phyloP scores from a whole-genome alignment of 2,888 invertebrate genomes.

The Brachypterus glaber region DNA sequence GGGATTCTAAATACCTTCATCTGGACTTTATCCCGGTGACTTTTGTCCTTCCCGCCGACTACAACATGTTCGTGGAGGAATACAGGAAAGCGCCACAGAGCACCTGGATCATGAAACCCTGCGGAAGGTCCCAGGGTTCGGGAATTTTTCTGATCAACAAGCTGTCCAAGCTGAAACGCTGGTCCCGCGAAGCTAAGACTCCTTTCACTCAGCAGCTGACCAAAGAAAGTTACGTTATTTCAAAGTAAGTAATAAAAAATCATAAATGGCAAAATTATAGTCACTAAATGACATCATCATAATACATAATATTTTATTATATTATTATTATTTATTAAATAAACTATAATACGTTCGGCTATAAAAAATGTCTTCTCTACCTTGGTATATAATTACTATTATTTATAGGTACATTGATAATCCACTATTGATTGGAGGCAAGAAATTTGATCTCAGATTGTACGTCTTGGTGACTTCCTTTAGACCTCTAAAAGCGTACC shows the following conservation, averaged over 20 bases:
- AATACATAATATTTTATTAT: not conserved
- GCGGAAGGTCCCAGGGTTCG: conserved; percentile 88
- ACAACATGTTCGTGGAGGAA: conserved; percentile 95
- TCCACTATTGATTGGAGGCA: conserved; percentile 88
- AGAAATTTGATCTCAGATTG: conserved; percentile 88
- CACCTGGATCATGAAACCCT: conserved; percentile 98
- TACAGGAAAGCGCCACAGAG: conserved; percentile 88
- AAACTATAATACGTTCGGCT: too few species aligned
- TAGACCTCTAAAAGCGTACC: conserved; percentile 84
- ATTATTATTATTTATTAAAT: conserved; percentile 3
- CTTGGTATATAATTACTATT: too few species aligned
- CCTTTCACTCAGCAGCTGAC: conserved; percentile 75
- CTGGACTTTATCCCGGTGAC: conserved; percentile 90
- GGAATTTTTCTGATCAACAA: conserved; percentile 95
- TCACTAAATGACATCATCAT: too few species aligned
- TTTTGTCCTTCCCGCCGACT: conserved; percentile 89
- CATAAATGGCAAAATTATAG: too few species aligned
- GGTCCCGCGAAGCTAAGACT: conserved; percentile 79
- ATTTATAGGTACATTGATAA: conserved; percentile 77
- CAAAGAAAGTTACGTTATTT: conserved; percentile 91
- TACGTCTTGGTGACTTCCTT: conserved; percentile 92
- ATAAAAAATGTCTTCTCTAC: too few species aligned
- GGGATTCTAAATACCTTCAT: conserved; percentile 66
- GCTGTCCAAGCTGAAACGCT: conserved; percentile 83
- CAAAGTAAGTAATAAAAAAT: conserved; percentile 56